Conservation (phyloP, 2,797 vertebrate species). For the Prionace glauca region DNA sequence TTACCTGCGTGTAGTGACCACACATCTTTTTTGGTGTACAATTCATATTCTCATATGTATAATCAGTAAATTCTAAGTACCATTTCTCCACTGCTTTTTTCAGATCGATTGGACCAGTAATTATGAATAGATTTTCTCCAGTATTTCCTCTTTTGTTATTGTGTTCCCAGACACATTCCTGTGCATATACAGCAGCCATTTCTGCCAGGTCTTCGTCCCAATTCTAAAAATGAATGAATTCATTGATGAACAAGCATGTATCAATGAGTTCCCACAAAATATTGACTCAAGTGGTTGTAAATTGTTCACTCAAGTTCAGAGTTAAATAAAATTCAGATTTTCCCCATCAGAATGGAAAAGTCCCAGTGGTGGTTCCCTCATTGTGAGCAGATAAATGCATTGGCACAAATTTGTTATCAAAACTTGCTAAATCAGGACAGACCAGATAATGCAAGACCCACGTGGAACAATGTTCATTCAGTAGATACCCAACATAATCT, state of each 20-base stretch:
- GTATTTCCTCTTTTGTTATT: constrained; percentile 57
- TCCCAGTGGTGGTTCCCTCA: neutral
- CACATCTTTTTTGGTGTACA: constrained; percentile 56
- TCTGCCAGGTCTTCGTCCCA: constrained; percentile 59
- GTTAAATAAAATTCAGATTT: neutral
- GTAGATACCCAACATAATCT: neutral
- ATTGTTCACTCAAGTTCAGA: neutral
- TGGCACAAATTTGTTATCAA: neutral
- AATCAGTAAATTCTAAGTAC: constrained; percentile 53
- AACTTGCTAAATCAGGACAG: neutral
- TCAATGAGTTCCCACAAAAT: neutral
- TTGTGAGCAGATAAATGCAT: neutral
- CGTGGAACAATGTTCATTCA: neutral
- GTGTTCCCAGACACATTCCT: constrained; percentile 64
- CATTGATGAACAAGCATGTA: neutral
- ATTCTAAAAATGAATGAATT: constrained; percentile 47
- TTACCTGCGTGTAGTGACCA: constrained; percentile 68
- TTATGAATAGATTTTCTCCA: constrained; percentile 63
- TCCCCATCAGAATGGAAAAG: neutral
- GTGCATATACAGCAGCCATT: constrained; percentile 57
- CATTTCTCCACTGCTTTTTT: constrained; percentile 54
- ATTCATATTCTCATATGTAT: constrained; percentile 52
- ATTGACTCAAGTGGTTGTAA: neutral
- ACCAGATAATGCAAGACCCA: neutral
- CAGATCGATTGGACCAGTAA: constrained; percentile 52